phyloP scores from a whole-genome alignment of 2,888 invertebrate genomes.

The Morpho helenor region DNA sequence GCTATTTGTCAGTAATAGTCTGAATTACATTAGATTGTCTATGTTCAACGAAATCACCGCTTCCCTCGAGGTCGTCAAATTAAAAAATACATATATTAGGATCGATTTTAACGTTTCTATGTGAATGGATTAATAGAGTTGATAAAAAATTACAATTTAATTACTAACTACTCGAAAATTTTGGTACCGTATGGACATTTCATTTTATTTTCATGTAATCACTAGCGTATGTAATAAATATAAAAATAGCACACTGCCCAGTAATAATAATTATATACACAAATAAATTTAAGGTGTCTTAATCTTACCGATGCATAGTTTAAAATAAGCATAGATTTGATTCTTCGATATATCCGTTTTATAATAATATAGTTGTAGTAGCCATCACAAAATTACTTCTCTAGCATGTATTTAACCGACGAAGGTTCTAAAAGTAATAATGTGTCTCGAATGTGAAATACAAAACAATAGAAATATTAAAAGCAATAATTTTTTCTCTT shows the following conservation, averaged over 20 bases:
- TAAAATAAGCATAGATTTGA: conserved; percentile 15
- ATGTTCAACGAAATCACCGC: no score
- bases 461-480: conserved; percentile 25
- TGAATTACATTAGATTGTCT: no score
- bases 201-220: conserved; percentile 17
- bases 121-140: no score
- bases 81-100: no score
- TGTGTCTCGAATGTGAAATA: conserved; percentile 23
- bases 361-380: conserved; percentile 14
- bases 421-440: not conserved
- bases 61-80: no score
- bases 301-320: conserved; percentile 15
- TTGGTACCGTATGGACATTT: not conserved
- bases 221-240: conserved; percentile 17
- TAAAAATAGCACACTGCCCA: conserved; percentile 30
- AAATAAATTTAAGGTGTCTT: conserved; percentile 23
- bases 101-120: no score
- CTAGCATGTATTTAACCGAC: not conserved
- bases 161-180: no score
- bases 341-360: conserved; percentile 48
- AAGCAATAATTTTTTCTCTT: conserved; percentile 48
- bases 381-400: conserved; percentile 10
- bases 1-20: no score
- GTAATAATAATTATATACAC: conserved; percentile 19
- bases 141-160: no score